Base-by-base conservation (phyloP, 2,797 vertebrate species). In the Oreonectes daqikongensis region DNA sequence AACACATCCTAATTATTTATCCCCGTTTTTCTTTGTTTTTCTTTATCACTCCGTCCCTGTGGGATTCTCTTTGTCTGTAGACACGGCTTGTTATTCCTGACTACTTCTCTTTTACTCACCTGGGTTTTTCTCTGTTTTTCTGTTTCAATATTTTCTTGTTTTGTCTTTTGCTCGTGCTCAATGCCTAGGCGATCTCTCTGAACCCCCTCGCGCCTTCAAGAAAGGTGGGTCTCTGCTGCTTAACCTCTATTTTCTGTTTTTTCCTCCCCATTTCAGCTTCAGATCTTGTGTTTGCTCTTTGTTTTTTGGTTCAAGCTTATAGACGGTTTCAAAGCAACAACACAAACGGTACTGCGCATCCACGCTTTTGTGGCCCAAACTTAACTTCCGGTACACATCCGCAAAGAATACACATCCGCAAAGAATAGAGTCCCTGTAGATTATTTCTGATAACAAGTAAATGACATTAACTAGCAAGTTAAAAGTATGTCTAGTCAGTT, bases 171-270 rank as follows among this genome's bases (percentile, higher is more conserved):
- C 94, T 92, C 94, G 94, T 93, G 92, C 90, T 92, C 92, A 94
- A 91, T 91, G 92, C 94, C 94, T 95, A 98, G 97, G 96, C 90
- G 93, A 96, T 93, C 94, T 97, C 90, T 95, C 95, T 93, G 96
- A 98, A 90, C 94, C 96, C 93, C 96, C 94, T 90, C 95, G 94
- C 88, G 93, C 96, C 93, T 93, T 96, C 95, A 99, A 96, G 93
- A 99, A 98, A 99, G 97, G 97, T 99, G 97, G 97, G 97, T 99
- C 90, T 90, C 52, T 82, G 57, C 77, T 63, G 76, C 72, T 76
- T 28, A 14, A 69, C 77, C 42, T 61, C 40, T 74, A 61, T 46
- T 77, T 30, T 69, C 40, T 40, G n/a, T 74, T 87, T 85, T 85
- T 85, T 85, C 72, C 30, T 20, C 76, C 52, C 42, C 14, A 38